Conservation (phyloP, 2,113 vertebrate species). For the Ardeotis arabs region DNA sequence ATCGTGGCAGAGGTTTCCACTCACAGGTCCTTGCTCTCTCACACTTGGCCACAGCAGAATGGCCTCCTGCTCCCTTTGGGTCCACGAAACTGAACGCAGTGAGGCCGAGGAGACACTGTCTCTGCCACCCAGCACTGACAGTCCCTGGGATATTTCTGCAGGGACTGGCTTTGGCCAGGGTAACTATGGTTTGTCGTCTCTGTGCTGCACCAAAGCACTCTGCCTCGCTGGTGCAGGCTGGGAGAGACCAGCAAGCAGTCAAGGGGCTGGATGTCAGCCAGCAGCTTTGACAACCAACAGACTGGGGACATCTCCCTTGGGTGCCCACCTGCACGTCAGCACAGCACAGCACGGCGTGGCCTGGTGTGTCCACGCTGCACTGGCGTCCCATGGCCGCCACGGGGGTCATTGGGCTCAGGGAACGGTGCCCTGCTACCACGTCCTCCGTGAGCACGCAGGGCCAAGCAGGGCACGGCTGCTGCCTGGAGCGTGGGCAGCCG, state of each 20-base stretch:
- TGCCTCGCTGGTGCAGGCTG: background rate
- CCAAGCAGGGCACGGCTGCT: background rate
- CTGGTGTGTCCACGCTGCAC: fast-evolving
- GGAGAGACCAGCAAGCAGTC: background rate
- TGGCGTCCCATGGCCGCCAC: background rate
- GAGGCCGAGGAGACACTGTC: background rate
- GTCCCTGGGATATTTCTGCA: background rate
- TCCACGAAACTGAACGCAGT: too few species aligned
- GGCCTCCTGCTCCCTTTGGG: background rate
- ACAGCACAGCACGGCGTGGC: background rate
- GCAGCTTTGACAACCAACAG: background rate
- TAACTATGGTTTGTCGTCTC: background rate
- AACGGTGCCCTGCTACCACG: background rate
- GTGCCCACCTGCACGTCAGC: background rate
- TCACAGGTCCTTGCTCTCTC: background rate
- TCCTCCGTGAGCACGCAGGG: background rate
- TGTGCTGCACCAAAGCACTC: background rate
- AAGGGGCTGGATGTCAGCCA: background rate
- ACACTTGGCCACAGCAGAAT: background rate
- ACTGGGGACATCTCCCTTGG: background rate
- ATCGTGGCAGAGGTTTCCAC: background rate
- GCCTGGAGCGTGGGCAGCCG: background rate
- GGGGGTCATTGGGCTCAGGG: background rate
- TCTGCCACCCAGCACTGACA: background rate
- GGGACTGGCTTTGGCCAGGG: background rate